Conservation (phyloP, 92 coral and sea anemone species). For the Anthopleura xanthogrammica region DNA sequence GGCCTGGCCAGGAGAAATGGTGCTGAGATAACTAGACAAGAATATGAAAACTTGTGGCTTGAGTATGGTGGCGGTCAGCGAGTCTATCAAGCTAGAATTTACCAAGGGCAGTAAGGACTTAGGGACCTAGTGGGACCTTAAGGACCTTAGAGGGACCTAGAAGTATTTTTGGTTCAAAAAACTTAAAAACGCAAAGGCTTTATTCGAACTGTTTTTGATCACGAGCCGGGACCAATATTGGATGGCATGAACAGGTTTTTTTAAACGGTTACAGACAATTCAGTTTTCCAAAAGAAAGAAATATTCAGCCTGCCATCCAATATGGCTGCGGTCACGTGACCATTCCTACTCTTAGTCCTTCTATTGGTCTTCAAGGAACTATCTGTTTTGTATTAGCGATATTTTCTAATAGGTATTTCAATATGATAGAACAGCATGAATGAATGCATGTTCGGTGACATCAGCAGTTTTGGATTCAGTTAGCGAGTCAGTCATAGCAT, state of each 20-base stretch:
- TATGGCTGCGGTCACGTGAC: not conserved
- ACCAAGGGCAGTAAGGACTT: constrained; percentile 44
- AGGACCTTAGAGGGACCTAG: not conserved
- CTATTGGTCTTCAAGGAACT: not conserved
- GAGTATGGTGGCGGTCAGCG: constrained; percentile 72
- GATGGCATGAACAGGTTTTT: too few relatives aligned
- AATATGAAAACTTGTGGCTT: constrained; percentile 80
- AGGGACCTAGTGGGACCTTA: not conserved
- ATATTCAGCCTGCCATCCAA: not conserved
- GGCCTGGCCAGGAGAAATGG: constrained; percentile 76
- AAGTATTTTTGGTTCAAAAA: not conserved
- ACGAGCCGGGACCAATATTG: not conserved
- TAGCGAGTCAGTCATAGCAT: not conserved
- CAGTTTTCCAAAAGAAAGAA: too few relatives aligned
- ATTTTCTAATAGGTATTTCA: not conserved
- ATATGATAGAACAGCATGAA: not conserved
- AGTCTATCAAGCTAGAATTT: constrained; percentile 74
- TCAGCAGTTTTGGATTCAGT: not conserved
- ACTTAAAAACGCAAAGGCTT: too few relatives aligned
- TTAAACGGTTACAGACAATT: too few relatives aligned
- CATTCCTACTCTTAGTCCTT: not conserved
- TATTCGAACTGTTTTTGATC: not conserved
- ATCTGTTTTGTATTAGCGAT: not conserved
- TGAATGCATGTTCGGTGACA: not conserved
- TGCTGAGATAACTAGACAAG: constrained; percentile 80